Evolutionary conservation across 2,888 invertebrate genomes (phyloP).

Genomic region (Bugula neritina): DNA sequence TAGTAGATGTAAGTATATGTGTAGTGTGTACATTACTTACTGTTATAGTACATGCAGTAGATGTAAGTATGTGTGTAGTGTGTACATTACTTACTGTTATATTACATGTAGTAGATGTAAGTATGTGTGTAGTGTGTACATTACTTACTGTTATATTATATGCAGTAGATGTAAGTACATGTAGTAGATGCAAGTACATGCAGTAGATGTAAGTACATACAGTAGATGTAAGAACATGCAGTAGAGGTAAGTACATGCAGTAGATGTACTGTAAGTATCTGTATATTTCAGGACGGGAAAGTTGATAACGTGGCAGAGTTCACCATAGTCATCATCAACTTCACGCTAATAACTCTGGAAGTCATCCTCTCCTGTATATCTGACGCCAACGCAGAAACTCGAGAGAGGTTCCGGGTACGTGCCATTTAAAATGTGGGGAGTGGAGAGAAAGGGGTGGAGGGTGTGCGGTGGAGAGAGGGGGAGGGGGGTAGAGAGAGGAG

Average conservation of each 20-base stretch:
- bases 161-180: slow-evolving; percentile 20
- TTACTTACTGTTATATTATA: slow-evolving; percentile 31
- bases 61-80: too few species aligned
- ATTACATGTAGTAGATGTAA: slow-evolving; percentile 25
- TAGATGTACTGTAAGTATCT: too few species aligned
- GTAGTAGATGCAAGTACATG: too few species aligned
- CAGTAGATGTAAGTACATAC: slow-evolving; percentile 11
- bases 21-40: too few species aligned
- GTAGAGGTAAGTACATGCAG: slow-evolving; percentile 12
- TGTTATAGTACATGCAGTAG: slow-evolving; percentile 30
- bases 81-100: too few species aligned
- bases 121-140: too few species aligned
- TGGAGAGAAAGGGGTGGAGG: too few species aligned
- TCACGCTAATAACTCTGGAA: not conserved
- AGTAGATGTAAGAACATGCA: slow-evolving; percentile 27
- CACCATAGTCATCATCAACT: not conserved
- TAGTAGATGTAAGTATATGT: slow-evolving; percentile 9
- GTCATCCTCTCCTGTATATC: slow-evolving; percentile 26
- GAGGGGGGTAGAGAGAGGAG: too few species aligned
- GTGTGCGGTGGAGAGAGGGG: too few species aligned
- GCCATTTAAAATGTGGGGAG: too few species aligned
- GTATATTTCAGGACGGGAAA: not conserved
- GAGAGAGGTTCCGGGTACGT: slow-evolving; percentile 10
- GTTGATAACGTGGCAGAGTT: slow-evolving; percentile 1
- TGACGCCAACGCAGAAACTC: not conserved